A percentile compares a stretch with the other conserved stretches of the same genome.
These are phyloP conservation scores for Pyrrhura leucotis DNA, from an alignment of 2,797 vertebrate species.

Conservation along the genomic window DNA sequence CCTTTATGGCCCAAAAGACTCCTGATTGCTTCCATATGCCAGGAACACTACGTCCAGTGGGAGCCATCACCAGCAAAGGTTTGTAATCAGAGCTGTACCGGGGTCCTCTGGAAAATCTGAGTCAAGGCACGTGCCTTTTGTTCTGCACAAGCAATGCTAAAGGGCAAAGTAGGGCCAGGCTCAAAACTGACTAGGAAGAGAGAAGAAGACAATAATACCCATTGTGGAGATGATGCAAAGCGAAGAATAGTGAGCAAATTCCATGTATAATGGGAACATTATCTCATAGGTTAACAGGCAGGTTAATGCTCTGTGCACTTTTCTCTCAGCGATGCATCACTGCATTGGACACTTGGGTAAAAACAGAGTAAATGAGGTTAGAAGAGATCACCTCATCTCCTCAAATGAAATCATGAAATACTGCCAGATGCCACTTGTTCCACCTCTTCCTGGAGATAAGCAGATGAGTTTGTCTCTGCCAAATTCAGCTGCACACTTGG, in stretches of 20 bases:
- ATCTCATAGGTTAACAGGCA: slow-evolving; percentile 56
- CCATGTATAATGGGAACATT: slow-evolving; percentile 5
- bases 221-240: slow-evolving; percentile 12
- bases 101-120: slow-evolving; percentile 18
- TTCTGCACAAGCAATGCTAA: not conserved
- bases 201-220: slow-evolving; percentile 28
- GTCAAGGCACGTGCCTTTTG: slow-evolving; percentile 25
- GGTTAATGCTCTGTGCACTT: slow-evolving; percentile 10
- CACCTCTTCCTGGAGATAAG: not conserved
- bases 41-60: not conserved
- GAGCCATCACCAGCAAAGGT: slow-evolving; percentile 15
- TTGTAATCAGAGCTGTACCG: slow-evolving; percentile 47
- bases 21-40: slow-evolving; percentile 62
- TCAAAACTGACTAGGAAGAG: not conserved
- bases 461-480: not conserved
- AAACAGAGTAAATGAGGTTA: not conserved
- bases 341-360: not conserved
- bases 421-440: not conserved
- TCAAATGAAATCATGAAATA: not conserved
- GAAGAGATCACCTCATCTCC: not conserved
- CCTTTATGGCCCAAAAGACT: not conserved
- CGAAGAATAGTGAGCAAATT: not conserved
- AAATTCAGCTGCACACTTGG: not conserved
- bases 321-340: not conserved
- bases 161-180: not conserved